phyloP scores from a whole-genome alignment of 2,113 vertebrate species.

The Leptodactylus fuscus region DNA sequence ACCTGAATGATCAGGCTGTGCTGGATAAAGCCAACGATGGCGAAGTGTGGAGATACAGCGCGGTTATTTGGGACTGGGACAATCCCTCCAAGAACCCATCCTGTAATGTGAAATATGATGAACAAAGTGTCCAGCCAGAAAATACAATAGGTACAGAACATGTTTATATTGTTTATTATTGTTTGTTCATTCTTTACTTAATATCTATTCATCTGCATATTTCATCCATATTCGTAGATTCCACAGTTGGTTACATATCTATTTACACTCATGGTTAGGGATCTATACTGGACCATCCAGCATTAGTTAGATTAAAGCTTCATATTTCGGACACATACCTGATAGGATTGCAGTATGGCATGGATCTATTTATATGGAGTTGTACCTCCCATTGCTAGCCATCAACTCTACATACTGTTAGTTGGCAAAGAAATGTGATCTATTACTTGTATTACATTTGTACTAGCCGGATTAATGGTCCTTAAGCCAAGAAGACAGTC shows the following conservation, averaged over 20 bases:
- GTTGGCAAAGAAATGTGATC: background rate
- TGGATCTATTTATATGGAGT: too few relatives aligned
- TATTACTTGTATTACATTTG: background rate
- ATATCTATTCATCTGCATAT: too few relatives aligned
- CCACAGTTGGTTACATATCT: too few relatives aligned
- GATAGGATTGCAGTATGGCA: too few relatives aligned
- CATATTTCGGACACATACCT: too few relatives aligned
- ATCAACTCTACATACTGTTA: too few relatives aligned
- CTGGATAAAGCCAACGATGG: background rate
- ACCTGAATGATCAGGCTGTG: accelerated
- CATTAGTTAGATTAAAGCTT: too few relatives aligned
- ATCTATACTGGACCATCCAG: too few relatives aligned
- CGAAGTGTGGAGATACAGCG: conserved; percentile 62
- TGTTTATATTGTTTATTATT: background rate
- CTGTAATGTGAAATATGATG: background rate
- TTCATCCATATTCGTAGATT: too few relatives aligned
- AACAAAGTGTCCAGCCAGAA: background rate
- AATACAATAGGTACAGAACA: background rate
- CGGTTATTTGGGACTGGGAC: conserved; percentile 62
- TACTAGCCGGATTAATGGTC: background rate
- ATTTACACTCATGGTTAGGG: too few relatives aligned
- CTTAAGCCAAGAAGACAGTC: background rate
- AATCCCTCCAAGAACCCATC: background rate
- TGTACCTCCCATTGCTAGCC: too few relatives aligned
- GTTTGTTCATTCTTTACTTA: too few relatives aligned